These are phyloP conservation scores for Callocephalon fimbriatum DNA, from an alignment of 2,113 vertebrate genomes.

Conservation along the genomic window DNA sequence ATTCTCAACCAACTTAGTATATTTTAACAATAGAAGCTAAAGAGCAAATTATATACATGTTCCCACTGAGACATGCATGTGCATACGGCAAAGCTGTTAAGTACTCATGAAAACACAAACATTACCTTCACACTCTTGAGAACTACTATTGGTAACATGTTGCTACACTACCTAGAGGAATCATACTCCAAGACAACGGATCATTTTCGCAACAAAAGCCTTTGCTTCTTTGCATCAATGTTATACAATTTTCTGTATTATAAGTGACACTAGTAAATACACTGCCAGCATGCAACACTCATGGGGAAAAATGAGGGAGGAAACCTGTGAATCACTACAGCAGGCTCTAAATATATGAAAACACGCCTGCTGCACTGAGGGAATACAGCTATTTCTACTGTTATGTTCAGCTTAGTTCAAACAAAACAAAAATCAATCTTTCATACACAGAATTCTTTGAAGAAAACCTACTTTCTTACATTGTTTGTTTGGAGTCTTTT, in stretches of 20 bases:
- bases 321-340: not conserved
- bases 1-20: not conserved
- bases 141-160: not conserved
- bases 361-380: not conserved
- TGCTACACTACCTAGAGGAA: not conserved
- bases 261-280: not conserved
- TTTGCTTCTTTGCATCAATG: not conserved
- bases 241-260: not conserved
- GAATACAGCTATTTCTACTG: not conserved
- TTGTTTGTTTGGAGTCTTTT: not conserved
- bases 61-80: not conserved
- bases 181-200: not conserved
- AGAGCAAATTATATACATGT: not conserved
- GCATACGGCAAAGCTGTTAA: not conserved
- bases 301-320: not conserved
- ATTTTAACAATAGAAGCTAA: not conserved
- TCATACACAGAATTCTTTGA: not conserved
- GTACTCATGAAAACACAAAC: not conserved
- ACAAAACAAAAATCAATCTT: not conserved
- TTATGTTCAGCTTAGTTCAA: not conserved
- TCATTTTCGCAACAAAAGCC: not conserved
- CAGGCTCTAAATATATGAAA: not conserved
- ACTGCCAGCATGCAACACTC: not conserved
- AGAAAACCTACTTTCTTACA: not conserved
- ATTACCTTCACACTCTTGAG: not conserved